These are phyloP conservation scores for Leptinotarsa texana DNA, from an alignment of 1,140 invertebrate species.

Conservation along the genomic window DNA sequence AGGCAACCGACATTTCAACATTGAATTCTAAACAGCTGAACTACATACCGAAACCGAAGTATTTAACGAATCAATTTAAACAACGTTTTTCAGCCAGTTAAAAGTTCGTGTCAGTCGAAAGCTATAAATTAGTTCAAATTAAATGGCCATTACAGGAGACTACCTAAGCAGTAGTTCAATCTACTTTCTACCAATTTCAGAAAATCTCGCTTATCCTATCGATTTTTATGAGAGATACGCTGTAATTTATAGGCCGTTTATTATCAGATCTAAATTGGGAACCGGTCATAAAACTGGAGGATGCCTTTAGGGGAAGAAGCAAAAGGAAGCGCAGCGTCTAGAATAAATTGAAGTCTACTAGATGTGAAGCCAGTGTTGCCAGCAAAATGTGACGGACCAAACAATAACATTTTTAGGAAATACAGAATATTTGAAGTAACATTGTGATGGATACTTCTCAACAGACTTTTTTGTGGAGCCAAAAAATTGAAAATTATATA, in stretches of 20 bases:
- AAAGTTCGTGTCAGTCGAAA: neutral
- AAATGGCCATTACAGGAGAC: slow-evolving; percentile 8
- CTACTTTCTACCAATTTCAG: slow-evolving; percentile 16
- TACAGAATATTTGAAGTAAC: no score
- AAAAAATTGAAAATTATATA: no score
- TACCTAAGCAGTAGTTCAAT: slow-evolving; percentile 17
- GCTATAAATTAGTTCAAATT: slow-evolving; percentile 22
- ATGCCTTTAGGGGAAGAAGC: slow-evolving; percentile 3
- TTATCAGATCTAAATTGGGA: slow-evolving; percentile 30
- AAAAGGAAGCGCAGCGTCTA: slow-evolving; percentile 1
- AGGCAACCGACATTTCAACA: neutral
- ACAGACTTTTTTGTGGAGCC: no score
- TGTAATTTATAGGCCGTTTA: slow-evolving; percentile 27
- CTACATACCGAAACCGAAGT: slow-evolving; percentile 1
- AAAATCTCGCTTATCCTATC: slow-evolving; percentile 18
- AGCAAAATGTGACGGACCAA: neutral
- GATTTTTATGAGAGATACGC: slow-evolving; percentile 19
- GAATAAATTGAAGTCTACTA: slow-evolving; percentile 21
- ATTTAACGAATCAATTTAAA: slow-evolving; percentile 4
- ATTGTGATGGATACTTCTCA: no score
- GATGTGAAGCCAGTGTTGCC: neutral
- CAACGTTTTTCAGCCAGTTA: neutral
- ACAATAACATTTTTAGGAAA: no score
- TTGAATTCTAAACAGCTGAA: neutral
- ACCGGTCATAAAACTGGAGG: slow-evolving; percentile 27